Evolutionary conservation across 2,797 vertebrate species (phyloP).

Genomic region (Muraenolepis orangiensis): DNA sequence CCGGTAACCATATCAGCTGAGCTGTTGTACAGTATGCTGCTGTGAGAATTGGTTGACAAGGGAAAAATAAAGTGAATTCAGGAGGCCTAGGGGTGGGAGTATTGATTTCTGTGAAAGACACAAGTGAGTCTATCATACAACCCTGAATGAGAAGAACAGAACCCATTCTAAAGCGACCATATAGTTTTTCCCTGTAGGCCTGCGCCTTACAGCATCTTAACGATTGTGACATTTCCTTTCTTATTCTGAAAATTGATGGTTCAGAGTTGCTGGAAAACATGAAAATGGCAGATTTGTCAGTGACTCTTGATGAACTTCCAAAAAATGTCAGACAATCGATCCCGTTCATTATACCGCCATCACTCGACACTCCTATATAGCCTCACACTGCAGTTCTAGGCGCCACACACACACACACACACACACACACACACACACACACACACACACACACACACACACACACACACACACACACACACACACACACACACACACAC

Average conservation of each 20-base stretch:
- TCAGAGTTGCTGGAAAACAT: not conserved
- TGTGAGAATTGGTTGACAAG: not conserved
- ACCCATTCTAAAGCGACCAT: conserved; percentile 1
- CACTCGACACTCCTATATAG: not conserved
- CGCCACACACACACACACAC: too few relatives aligned
- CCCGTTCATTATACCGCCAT: not conserved
- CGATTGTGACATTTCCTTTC: not conserved
- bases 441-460: too few relatives aligned
- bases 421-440: too few relatives aligned
- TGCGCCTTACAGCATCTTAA: not conserved
- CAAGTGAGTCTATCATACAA: conserved; percentile 17
- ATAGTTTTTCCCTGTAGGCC: not conserved
- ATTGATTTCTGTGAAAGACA: conserved; percentile 23
- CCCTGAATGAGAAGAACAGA: conserved; percentile 20
- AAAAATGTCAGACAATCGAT: not conserved
- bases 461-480: too few relatives aligned
- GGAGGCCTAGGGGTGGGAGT: conserved; percentile 2
- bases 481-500: too few relatives aligned
- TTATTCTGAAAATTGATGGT: too few relatives aligned
- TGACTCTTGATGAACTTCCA: not conserved
- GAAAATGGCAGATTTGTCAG: not conserved
- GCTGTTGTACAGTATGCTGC: not conserved
- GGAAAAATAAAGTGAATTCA: too few relatives aligned
- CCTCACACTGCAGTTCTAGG: not conserved
- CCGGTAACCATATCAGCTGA: not conserved